phyloP scores from a whole-genome alignment of 2,888 invertebrate species.

The Octodonta nipae region DNA sequence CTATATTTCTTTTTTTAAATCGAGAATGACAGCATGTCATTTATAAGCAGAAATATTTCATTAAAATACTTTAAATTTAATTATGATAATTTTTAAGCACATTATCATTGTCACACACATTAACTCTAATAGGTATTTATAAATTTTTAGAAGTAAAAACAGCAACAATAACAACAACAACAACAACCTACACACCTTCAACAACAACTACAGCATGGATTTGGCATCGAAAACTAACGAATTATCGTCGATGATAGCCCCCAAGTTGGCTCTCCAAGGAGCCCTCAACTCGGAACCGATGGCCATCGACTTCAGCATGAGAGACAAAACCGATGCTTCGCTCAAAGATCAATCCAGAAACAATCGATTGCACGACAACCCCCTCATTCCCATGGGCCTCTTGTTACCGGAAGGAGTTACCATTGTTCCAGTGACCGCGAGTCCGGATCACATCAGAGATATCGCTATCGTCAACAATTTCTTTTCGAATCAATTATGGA shows the following conservation, averaged over 20 bases:
- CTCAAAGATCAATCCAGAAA: constrained; percentile 12
- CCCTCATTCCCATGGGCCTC: constrained; percentile 35
- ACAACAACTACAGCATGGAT: too few species aligned
- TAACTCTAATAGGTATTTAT: constrained; percentile 2
- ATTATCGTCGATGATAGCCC: too few species aligned
- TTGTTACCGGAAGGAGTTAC: constrained; percentile 37
- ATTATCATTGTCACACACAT: too few species aligned
- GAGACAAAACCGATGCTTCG: constrained; percentile 11
- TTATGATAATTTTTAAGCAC: too few species aligned
- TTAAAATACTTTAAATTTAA: too few species aligned
- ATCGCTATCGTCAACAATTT: constrained; percentile 41
- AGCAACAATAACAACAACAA: constrained; percentile 13
- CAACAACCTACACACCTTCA: constrained; percentile 8
- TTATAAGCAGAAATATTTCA: too few species aligned
- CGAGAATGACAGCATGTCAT: too few species aligned
- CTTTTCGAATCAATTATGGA: constrained; percentile 43
- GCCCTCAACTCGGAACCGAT: constrained; percentile 13
- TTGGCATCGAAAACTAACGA: too few species aligned
- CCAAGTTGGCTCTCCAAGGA: constrained; percentile 9
- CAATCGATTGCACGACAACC: constrained; percentile 29
- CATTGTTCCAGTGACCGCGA: constrained; percentile 34
- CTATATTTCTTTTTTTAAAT: too few species aligned
- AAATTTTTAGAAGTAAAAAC: constrained; percentile 14
- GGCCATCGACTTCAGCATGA: constrained; percentile 10
- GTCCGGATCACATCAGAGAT: constrained; percentile 37